These are phyloP conservation scores for Petrophora chlorosata DNA, from an alignment of 2,888 invertebrate genomes.

Conservation along the genomic window DNA sequence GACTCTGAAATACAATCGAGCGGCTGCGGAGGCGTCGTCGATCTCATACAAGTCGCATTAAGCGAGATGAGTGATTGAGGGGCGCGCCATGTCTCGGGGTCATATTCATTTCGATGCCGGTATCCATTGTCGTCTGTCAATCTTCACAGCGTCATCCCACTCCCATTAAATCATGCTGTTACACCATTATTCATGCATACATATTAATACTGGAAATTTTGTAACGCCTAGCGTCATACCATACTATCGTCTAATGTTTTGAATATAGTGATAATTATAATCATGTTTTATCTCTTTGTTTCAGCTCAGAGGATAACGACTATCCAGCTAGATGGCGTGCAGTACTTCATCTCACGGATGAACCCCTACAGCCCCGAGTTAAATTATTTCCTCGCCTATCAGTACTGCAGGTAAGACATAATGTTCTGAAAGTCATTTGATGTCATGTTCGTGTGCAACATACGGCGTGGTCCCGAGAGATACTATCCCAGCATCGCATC, in stretches of 20 bases:
- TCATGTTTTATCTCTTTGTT: constrained; percentile 55
- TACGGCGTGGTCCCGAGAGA: constrained; percentile 47
- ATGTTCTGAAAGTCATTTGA: constrained; percentile 34
- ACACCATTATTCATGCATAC: constrained; percentile 10
- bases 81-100: constrained; percentile 48
- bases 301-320: constrained; percentile 94
- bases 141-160: constrained; percentile 22
- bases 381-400: constrained; percentile 94
- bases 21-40: constrained; percentile 47
- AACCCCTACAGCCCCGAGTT: constrained; percentile 94
- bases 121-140: constrained; percentile 50
- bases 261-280: constrained; percentile 1
- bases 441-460: constrained; percentile 31
- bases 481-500: constrained; percentile 58
- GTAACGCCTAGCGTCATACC: constrained; percentile 5
- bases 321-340: constrained; percentile 92
- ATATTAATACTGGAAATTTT: constrained; percentile 11
- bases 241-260: neutral
- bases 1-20: constrained; percentile 19
- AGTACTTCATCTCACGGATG: constrained; percentile 94
- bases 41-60: constrained; percentile 44
- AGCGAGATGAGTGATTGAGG: constrained; percentile 51
- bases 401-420: constrained; percentile 87
- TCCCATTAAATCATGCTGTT: constrained; percentile 12
- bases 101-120: constrained; percentile 55